These are phyloP conservation scores for Nicator chloris DNA, from an alignment of 2,113 vertebrate genomes.

Conservation along the genomic window DNA sequence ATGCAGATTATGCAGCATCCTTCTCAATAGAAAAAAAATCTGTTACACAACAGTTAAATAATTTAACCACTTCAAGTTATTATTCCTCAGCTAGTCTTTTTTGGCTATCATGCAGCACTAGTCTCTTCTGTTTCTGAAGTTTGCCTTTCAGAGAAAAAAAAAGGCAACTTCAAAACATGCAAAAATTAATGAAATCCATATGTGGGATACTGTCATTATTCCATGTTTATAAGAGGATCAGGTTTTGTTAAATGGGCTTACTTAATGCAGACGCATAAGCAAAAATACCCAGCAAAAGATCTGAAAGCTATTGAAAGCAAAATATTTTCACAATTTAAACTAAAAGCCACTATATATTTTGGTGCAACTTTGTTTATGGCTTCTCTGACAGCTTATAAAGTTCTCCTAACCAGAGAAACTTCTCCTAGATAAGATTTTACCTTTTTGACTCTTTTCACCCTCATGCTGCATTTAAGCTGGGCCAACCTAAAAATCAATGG, in stretches of 20 bases:
- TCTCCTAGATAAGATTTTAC: neutral
- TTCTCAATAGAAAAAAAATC: neutral
- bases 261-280: constrained; percentile 57
- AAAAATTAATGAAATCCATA: constrained; percentile 59
- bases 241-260: constrained; percentile 59
- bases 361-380: constrained; percentile 27
- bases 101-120: neutral
- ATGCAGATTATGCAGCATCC: neutral
- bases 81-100: neutral
- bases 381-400: constrained; percentile 25
- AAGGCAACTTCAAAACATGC: constrained; percentile 45
- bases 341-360: constrained; percentile 21
- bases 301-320: constrained; percentile 43
- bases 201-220: constrained; percentile 61
- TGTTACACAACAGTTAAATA: neutral
- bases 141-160: neutral
- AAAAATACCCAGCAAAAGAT: constrained; percentile 43
- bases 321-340: constrained; percentile 25
- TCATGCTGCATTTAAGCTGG: neutral
- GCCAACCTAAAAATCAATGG: neutral
- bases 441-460: neutral
- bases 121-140: constrained; percentile 22
- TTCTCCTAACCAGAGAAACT: neutral
- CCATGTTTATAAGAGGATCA: constrained; percentile 62
- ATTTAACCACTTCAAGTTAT: neutral